Base-by-base conservation (phyloP, 2,888 invertebrate species). In the Bimastos eiseni region DNA sequence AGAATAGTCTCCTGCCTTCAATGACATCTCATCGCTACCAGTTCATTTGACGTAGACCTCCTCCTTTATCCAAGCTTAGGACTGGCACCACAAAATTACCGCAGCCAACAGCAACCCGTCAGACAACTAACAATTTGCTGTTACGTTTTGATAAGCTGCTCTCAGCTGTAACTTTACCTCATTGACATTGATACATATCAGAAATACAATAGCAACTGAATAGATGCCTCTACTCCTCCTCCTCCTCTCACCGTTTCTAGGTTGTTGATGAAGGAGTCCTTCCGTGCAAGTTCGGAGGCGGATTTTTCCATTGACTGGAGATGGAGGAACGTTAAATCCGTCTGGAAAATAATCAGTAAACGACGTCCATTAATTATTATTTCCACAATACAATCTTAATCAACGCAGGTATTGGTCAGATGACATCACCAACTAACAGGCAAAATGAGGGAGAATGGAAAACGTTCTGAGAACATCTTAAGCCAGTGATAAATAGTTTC, bases 251-350 rank as follows among this genome's bases (percentile, higher is more conserved):
- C 96, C 95, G 98, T 97, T 96, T 97, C 97, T 96, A 98, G 96
- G 96, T 98, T 98, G 94, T 98, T 98, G 96, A 98, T 98, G 96
- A 97, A 97, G 96, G 97, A 97, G 96, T 98, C 98, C 95, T 98
- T 97, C 96, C 97, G 96, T 96, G 98, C 98, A 96, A 98, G 96
- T 95, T 98, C 98, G 93, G 98, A 97, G 94, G 97, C 97, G 93
- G 97, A 97, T 96, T 97, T 97, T 95, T 97, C 97, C 96, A 98
- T 98, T 96, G 98, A 98, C 91, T 94, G 93, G 91, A 95, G 92
- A 92, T 95, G 93, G n/a, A 91, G 89, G 83, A 92, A 90, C 1
- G 94, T 93, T 91, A 94, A 88, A 34, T 94, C 94, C 38, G 94
- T 94, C 94, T 98, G 97, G n/a, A n/a, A n/a, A n/a, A n/a, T n/a